phyloP scores from a whole-genome alignment of 2,888 invertebrate genomes.

The Yponomeuta cagnagella region DNA sequence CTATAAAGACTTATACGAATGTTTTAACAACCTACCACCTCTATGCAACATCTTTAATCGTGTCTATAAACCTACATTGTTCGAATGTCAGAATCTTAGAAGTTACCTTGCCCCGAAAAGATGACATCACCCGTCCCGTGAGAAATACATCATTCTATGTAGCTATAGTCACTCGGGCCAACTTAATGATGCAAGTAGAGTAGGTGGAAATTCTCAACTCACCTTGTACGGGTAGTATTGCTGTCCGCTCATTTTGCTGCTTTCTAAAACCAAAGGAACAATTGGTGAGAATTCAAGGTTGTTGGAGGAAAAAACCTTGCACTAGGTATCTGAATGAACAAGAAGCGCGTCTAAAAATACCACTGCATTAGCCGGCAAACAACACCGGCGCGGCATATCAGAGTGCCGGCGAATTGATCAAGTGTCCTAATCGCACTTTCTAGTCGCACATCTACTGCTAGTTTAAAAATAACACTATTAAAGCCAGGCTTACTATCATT shows the following conservation, averaged over 20 bases:
- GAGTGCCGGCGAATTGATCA: constrained; percentile 18
- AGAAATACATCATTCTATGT: constrained; percentile 41
- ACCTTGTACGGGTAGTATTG: constrained; percentile 93
- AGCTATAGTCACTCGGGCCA: constrained; percentile 21
- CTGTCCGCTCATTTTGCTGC: constrained; percentile 82
- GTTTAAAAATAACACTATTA: background rate
- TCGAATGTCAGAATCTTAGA: background rate
- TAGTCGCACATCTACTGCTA: background rate
- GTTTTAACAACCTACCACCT: background rate
- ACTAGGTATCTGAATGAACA: constrained; percentile 30
- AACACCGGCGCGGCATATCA: constrained; percentile 42
- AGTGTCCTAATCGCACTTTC: background rate
- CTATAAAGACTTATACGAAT: background rate
- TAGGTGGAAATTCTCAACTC: constrained; percentile 54
- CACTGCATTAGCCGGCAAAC: constrained; percentile 25
- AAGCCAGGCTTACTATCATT: background rate
- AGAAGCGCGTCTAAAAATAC: constrained; percentile 50
- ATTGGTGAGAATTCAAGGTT: background rate
- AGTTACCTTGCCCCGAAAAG: constrained; percentile 42
- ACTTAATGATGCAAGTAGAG: constrained; percentile 23
- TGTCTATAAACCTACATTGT: background rate
- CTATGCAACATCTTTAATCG: background rate
- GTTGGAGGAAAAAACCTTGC: constrained; percentile 20
- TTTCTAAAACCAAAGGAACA: constrained; percentile 50
- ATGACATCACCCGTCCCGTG: constrained; percentile 62